Evolutionary conservation across 2,113 vertebrate genomes (phyloP), one percentile per base, ranked within the genome.

Genomic region (Albula glossodonta): DNA sequence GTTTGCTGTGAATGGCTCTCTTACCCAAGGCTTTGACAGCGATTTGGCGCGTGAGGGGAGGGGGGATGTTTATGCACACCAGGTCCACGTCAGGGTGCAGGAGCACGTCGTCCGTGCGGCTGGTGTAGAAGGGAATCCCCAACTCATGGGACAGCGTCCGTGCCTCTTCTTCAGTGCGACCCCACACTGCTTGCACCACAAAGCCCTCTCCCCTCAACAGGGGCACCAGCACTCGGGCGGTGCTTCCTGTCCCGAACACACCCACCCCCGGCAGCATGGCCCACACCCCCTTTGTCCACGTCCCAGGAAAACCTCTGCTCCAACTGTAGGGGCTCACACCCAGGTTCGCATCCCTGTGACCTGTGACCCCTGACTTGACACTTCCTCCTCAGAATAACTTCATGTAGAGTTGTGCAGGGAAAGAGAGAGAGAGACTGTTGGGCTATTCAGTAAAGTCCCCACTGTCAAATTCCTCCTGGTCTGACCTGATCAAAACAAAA

Each of bases 1-100:
- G 63, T 70, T 6, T 70, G 63, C 66, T 63, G 13, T 63, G 52
- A 15, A 5, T 4, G 74, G 9, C 74, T 48, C 41, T 90, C 90
- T 89, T 96, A 99, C 98, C 98, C 93, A 99, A 91, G 88, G 98
- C 98, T 93, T 99, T 99, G 86, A 99, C 97, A 48, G 98, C 97
- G 84, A 99, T 99, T 78, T 99, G 98, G 17, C 97, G 95, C 0
- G 98, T 99, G 80, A 99, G 96, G 0, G 98, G 97, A 0, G 98
- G 98, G 0, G 98, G 98, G 84, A 99, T 99, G 85, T 96, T 96
- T 94, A 99, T 97, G 95, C 98, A 99, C 89, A 99, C 98, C 80
- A 99, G 96, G 90, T 99, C 97, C 0, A 99, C 98, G 0, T 99
- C 97, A 91, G 97, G 98, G 90, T 98, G 98, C 86, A 99, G 96